phyloP scores from a whole-genome alignment of 2,797 vertebrate genomes.

The Macropodus opercularis region DNA sequence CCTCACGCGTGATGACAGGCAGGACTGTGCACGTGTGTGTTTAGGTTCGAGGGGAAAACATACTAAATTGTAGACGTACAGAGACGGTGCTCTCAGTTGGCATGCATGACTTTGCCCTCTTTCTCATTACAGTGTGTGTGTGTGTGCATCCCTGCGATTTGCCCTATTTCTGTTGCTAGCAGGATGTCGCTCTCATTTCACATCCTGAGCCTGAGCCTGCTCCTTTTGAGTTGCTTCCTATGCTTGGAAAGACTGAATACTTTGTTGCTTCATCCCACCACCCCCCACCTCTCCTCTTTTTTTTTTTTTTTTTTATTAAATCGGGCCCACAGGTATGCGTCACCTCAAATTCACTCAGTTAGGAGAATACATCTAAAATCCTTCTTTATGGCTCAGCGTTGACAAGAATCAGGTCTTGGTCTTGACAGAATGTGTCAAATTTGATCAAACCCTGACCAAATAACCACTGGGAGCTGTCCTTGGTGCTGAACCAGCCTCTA shows the following conservation, averaged over 20 bases:
- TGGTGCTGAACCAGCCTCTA: slow-evolving; percentile 62
- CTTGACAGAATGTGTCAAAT: slow-evolving; percentile 22
- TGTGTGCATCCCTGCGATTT: slow-evolving; percentile 45
- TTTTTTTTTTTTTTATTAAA: slow-evolving; percentile 1
- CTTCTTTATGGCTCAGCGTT: not conserved
- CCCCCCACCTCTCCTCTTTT: too few species aligned
- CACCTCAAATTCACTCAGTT: too few species aligned
- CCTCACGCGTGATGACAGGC: slow-evolving; percentile 52
- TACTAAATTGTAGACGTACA: slow-evolving; percentile 41
- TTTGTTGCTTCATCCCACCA: slow-evolving; percentile 13
- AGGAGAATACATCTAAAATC: not conserved
- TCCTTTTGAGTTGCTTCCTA: slow-evolving; percentile 43
- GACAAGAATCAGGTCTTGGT: not conserved
- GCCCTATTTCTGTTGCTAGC: slow-evolving; percentile 66
- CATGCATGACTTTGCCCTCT: slow-evolving; percentile 60
- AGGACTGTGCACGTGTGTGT: slow-evolving; percentile 26
- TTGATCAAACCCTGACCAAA: slow-evolving; percentile 42
- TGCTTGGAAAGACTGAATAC: slow-evolving; percentile 31
- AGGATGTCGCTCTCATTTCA: slow-evolving; percentile 61
- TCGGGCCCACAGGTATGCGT: not conserved
- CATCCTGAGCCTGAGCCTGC: slow-evolving; percentile 50
- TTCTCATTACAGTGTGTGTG: slow-evolving; percentile 40
- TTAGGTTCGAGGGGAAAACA: slow-evolving; percentile 25
- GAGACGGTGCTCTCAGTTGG: slow-evolving; percentile 34
- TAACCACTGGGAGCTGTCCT: slow-evolving; percentile 64